A percentile compares a stretch with the other conserved stretches of the same genome.
Conservation (phyloP, 2,888 invertebrate genomes). For the Osmoderma eremita region DNA sequence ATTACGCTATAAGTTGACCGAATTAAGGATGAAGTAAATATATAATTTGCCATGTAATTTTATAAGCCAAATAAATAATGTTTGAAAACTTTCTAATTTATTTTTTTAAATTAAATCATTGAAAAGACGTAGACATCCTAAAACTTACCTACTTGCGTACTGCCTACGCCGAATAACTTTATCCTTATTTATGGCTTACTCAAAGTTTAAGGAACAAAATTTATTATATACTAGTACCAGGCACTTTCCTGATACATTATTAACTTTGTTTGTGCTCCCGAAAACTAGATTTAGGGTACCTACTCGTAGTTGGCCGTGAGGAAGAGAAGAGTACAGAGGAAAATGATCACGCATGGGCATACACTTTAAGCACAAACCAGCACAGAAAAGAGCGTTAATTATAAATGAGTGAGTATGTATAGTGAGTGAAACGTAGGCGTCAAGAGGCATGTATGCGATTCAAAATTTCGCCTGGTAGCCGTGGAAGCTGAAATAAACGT, state of each 20-base stretch:
- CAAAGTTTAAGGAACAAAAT: no score
- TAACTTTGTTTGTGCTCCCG: conserved; percentile 3
- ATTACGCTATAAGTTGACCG: no score
- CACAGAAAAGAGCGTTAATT: conserved; percentile 31
- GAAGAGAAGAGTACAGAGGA: not conserved
- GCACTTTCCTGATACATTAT: not conserved
- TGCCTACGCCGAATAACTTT: no score
- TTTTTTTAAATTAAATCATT: no score
- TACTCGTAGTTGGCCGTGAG: conserved; percentile 6
- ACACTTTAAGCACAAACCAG: not conserved
- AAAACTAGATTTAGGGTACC: conserved; percentile 19
- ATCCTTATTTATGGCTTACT: no score
- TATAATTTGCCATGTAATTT: no score
- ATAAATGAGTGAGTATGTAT: conserved; percentile 10
- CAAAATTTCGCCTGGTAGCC: not conserved
- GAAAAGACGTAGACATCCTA: no score
- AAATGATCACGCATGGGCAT: conserved; percentile 2
- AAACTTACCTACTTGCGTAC: no score
- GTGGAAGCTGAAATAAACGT: conserved; percentile 19
- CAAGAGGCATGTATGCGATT: conserved; percentile 3
- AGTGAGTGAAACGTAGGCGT: conserved; percentile 4
- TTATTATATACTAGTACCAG: no score
- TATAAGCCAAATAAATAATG: no score
- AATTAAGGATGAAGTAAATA: no score
- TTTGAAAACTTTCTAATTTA: no score